A percentile compares a stretch with the other conserved stretches of the same genome.
Evolutionary conservation across 92 coral and sea anemone genomes (phyloP).

Genomic region (Pocillopora grandis): DNA sequence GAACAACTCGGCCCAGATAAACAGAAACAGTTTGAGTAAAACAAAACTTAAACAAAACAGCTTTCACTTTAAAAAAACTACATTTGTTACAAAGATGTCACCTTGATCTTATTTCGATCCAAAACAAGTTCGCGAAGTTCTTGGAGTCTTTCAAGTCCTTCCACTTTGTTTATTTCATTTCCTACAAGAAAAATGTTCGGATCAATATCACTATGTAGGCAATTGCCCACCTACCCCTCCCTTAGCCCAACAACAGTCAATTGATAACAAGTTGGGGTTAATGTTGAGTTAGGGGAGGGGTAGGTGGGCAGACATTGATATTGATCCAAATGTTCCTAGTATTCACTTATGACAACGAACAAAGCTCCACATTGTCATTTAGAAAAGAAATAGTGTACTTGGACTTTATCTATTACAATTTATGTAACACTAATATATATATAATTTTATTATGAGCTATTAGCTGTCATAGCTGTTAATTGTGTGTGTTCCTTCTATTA

Average conservation of each 20-base stretch:
- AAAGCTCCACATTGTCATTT: not conserved
- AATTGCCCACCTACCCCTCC: too few species aligned
- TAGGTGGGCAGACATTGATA: too few species aligned
- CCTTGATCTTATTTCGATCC: constrained; percentile 94
- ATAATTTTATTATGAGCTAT: too few species aligned
- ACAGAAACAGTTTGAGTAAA: not conserved
- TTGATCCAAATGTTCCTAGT: not conserved
- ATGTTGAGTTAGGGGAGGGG: too few species aligned
- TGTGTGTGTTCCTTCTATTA: too few species aligned
- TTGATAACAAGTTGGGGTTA: too few species aligned
- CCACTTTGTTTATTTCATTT: constrained; percentile 88
- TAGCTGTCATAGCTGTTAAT: too few species aligned
- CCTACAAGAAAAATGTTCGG: constrained; percentile 46
- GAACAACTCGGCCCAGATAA: not conserved
- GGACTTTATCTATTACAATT: not conserved
- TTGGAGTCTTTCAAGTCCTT: constrained; percentile 84
- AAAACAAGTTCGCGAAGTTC: constrained; percentile 91
- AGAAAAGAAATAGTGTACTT: too few species aligned
- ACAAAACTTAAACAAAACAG: not conserved
- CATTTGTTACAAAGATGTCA: not conserved
- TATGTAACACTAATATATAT: too few species aligned
- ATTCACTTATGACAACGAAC: not conserved
- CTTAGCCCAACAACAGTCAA: too few species aligned
- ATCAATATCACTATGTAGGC: too few species aligned
- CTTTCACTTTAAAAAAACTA: not conserved